Percentiles rank a stretch among this genome's conserved stretches.
Conservation (phyloP, 2,113 vertebrate genomes). For the Pangasianodon gigas region DNA sequence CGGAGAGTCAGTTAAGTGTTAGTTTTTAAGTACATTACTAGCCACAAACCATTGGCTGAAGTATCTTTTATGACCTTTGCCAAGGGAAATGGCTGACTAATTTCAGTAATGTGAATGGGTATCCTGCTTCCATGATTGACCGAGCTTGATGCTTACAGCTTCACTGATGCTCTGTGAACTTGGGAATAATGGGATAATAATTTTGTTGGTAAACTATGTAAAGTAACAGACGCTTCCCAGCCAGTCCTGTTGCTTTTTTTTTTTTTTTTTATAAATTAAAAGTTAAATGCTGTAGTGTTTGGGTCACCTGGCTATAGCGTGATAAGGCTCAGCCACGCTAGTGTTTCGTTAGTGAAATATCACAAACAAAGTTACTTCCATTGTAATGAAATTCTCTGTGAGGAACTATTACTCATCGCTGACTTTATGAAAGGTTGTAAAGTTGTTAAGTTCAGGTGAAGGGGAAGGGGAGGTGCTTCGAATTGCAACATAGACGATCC, state of each 20-base stretch:
- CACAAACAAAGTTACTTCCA: neutral
- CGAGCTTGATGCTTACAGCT: constrained; percentile 50
- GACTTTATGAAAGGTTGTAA: neutral
- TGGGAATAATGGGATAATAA: constrained; percentile 33
- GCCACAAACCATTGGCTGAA: constrained; percentile 27
- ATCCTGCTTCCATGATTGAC: constrained; percentile 43
- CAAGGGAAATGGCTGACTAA: constrained; percentile 50
- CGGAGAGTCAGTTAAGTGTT: neutral
- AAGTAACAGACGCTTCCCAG: neutral
- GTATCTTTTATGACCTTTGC: constrained; percentile 10
- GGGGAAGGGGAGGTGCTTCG: neutral
- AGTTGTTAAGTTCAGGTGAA: neutral
- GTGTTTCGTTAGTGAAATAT: neutral
- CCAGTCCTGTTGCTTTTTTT: neutral
- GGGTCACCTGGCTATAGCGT: neutral
- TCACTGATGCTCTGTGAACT: constrained; percentile 50
- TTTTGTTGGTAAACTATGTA: neutral
- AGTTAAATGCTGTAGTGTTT: neutral
- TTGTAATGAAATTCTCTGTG: neutral
- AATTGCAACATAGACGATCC: neutral
- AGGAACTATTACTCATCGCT: neutral
- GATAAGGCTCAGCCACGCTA: neutral
- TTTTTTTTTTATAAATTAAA: neutral
- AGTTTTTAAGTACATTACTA: neutral
- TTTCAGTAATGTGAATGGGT: constrained; percentile 17